Evolutionary conservation across 2,113 vertebrate species (phyloP), one percentile per base, ranked within the genome.

Genomic region (Daboia siamensis): DNA sequence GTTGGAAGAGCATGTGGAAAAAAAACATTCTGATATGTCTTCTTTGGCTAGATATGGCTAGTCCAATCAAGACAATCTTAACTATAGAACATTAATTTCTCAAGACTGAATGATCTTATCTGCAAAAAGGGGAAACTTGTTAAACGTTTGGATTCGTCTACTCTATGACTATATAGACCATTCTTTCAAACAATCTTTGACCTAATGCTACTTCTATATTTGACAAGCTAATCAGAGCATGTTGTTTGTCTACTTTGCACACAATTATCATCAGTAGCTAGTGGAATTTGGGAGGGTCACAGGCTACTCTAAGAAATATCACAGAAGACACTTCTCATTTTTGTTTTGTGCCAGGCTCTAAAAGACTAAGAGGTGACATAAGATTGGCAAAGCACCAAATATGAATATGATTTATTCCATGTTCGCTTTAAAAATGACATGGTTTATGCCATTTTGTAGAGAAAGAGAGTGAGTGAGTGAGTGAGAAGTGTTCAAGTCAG

Each of bases 241-340:
- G 92, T 7, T 95, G 87, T 94, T 95, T 92, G 55, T 51, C 0
- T 20, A 26, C 92, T 95, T 55, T 57, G 33, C 91, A 92, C 89
- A 48, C 85, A 93, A 90, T 87, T 89, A 90, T 93, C 88, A 90
- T 85, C 33, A 91, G 48, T 91, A 91, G 92, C 93, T 93, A 55
- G 90, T 64, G 61, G 29, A 51, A 74, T 3, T 64, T 17, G 20
- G 9, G 89, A 52, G 48, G 29, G 94, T 94, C 93, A 95, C 86
- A 92, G 92, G 93, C 69, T 92, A 10, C 61, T 0, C 92, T 91
- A 7, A 90, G 80, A 96, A 92, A 95, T 89, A 91, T 94, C 91
- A 92, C 33, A 85, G 21, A 91, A 93, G 5, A 33, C 54, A 91
- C 92, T 95, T 94, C 95, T 95, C 94, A 94, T 94, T 92, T 84